Conservation (phyloP, 2,113 vertebrate species). For the Sardina pilchardus region DNA sequence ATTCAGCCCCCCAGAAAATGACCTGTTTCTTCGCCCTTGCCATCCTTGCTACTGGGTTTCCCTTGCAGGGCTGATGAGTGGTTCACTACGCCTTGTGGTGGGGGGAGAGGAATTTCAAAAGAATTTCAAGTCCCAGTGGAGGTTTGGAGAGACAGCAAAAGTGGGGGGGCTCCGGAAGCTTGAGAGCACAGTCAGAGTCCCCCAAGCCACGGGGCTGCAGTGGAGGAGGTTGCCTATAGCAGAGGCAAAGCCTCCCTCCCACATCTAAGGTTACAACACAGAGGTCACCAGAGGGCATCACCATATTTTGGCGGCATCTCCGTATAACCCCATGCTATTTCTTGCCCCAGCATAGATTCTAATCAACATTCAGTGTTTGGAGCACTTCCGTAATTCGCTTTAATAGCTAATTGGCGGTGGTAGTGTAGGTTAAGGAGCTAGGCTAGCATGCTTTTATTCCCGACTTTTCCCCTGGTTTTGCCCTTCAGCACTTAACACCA, state of each 20-base stretch:
- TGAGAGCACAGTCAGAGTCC: neutral
- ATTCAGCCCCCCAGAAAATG: neutral
- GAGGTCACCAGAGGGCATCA: neutral
- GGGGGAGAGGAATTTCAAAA: neutral
- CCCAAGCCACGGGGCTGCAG: neutral
- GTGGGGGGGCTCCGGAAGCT: neutral
- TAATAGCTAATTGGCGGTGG: neutral
- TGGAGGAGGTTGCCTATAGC: neutral
- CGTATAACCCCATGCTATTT: neutral
- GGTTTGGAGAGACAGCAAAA: neutral
- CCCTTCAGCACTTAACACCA: too few relatives aligned
- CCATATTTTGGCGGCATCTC: neutral
- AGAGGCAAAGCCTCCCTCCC: neutral
- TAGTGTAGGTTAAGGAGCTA: too few relatives aligned
- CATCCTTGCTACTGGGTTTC: neutral
- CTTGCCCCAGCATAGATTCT: neutral
- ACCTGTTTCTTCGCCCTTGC: constrained; percentile 12
- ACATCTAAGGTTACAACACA: neutral
- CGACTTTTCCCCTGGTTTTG: too few relatives aligned
- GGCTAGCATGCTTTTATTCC: too few relatives aligned
- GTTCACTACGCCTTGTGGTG: neutral
- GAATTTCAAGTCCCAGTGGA: neutral
- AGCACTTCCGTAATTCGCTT: neutral
- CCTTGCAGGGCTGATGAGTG: neutral
- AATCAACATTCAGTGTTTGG: neutral